Conservation (phyloP, 2,113 vertebrate species). For the Corythaixoides concolor region DNA sequence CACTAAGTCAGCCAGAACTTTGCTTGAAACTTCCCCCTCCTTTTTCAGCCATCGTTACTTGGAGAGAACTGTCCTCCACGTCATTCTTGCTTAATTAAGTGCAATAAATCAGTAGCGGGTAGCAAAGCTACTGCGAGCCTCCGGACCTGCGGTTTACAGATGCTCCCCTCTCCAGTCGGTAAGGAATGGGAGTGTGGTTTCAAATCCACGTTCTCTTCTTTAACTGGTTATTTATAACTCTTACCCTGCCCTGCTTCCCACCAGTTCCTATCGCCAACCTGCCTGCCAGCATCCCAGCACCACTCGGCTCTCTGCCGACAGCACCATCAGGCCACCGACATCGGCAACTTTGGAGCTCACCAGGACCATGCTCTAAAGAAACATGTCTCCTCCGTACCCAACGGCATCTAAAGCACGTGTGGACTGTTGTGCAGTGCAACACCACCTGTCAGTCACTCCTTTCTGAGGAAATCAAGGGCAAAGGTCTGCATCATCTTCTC, state of each 20-base stretch:
- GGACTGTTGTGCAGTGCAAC: no score
- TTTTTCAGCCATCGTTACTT: background rate
- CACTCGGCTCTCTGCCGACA: rapidly evolving
- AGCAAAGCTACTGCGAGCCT: rapidly evolving
- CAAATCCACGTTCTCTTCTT: background rate
- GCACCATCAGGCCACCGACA: rapidly evolving
- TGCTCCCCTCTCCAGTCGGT: background rate
- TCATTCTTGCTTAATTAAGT: background rate
- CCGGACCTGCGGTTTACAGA: no score
- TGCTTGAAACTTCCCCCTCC: background rate
- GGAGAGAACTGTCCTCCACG: background rate
- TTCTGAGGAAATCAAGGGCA: background rate
- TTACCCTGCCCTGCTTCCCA: background rate
- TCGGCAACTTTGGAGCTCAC: background rate
- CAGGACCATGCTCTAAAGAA: no score
- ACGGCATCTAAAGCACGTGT: background rate
- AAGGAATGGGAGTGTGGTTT: background rate
- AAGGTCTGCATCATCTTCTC: background rate
- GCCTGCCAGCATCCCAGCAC: background rate
- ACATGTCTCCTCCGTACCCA: rapidly evolving
- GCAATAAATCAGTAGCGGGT: background rate
- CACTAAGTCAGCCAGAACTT: background rate
- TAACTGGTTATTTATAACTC: background rate
- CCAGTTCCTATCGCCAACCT: rapidly evolving
- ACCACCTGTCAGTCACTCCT: background rate